Conservation (phyloP, 2,797 vertebrate genomes). For the Rhinophrynus dorsalis region DNA sequence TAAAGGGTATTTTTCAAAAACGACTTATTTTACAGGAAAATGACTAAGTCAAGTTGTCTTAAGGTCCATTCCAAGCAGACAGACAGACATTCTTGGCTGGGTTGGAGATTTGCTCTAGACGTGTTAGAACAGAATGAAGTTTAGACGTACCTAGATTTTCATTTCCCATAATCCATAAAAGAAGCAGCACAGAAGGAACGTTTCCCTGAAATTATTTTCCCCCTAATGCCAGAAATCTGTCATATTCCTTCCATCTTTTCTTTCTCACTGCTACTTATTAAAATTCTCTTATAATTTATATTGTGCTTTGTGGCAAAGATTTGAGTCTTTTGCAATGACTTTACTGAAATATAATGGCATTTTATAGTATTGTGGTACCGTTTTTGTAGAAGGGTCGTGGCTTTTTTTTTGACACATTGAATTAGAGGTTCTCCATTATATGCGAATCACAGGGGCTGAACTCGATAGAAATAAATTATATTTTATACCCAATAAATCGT, state of each 20-base stretch:
- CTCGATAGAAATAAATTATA: not conserved
- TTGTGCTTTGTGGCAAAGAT: not conserved
- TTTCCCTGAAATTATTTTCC: not conserved
- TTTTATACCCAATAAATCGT: conserved; percentile 15
- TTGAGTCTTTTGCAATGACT: not conserved
- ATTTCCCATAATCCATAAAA: not conserved
- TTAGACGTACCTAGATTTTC: not conserved
- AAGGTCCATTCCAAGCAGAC: too few species aligned
- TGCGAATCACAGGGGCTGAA: not conserved
- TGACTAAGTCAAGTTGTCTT: too few species aligned
- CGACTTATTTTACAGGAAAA: too few species aligned
- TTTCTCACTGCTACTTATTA: conserved; percentile 28
- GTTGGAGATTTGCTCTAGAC: not conserved
- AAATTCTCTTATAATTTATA: conserved; percentile 3
- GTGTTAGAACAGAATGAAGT: not conserved
- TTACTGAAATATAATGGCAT: not conserved
- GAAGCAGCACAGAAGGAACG: not conserved
- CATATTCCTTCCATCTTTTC: conserved; percentile 7
- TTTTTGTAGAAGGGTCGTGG: not conserved
- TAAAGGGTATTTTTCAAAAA: too few species aligned
- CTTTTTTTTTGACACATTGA: not conserved
- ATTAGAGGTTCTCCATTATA: not conserved
- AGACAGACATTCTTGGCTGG: too few species aligned
- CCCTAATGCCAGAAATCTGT: conserved; percentile 17
- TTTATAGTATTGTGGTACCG: conserved; percentile 6